Evolutionary conservation across 2,888 invertebrate species (phyloP), one percentile per base, ranked within the genome.

Genomic region (Rotaria sp.): DNA sequence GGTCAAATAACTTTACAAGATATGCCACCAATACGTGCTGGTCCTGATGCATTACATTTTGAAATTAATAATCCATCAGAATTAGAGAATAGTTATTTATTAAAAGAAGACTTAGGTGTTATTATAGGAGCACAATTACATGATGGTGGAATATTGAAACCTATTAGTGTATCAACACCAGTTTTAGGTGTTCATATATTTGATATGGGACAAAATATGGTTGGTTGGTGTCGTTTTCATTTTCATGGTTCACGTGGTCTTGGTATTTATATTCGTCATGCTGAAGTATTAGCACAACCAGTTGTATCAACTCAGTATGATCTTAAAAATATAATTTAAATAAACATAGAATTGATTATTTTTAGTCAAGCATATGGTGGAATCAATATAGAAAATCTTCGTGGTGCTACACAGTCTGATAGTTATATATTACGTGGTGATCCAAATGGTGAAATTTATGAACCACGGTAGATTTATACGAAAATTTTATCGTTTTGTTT

Each of bases 371-470:
- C 41, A 35, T 41, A 24, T 45, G 80, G 80, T 45, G n/a, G 45
- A 13, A 80, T 80, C 11, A 26, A 80, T 45, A 45, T 15, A n/a
- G 45, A 80, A 24, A 80, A 80, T 80, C 45, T 80, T 45, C 41
- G 80, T 26, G 80, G 80, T 45, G 80, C 80, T 45, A 80, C 80
- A 26, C 80, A 80, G 45, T 13, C 45, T 45, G 80, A 80, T 45
- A 80, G 8, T 26, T 80, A 80, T 41, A 45, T 80, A 45, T 45
- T 80, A 45, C 41, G 41, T 45, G 80, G 80, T 13, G 80, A 80
- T 80, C 80, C 80, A 26, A 80, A 80, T 80, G 80, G 80, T 45
- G 80, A 80, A 80, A 80, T 45, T 45, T 80, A 80, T 80, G 80
- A 80, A n/a, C 80, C 80, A 45, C 41, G 80, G 80, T 80, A 80